Base-by-base conservation (phyloP, 1,140 invertebrate species). In the Oscheius sp. region DNA sequence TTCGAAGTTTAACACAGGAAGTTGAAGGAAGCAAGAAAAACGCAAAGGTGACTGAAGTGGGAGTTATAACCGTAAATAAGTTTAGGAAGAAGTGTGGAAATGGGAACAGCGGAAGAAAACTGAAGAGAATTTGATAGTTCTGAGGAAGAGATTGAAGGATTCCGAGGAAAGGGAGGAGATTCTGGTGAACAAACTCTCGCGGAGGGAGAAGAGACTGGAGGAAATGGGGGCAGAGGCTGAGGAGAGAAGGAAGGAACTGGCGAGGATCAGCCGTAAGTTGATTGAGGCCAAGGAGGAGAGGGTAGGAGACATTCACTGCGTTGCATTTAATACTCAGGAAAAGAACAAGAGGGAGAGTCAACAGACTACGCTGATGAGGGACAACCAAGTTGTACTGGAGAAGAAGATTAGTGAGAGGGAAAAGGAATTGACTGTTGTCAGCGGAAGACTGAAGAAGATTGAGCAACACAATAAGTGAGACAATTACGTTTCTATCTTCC, bases 141-240 rank as follows among this genome's bases (percentile, higher is more conserved):
- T 63, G 31, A 63, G 36, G 31, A 63, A 34, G 10, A 34, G 61
- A 34, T 26, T 63, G 0, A 15, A 63, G 35, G 36, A 63, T 13
- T 34, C 61, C 13, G 61, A 36, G 35, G 10, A 63, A 26, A 63
- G 23, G 13, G 61, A 63, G 31, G 7, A 29, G 29, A n/a, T n/a
- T 13, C 28, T 32, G 7, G 20, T 13, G 32, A 32, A 63, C n/a
- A 15, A n/a, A 26, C 36, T 63, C 0, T 18, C 26, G 15, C 31
- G 26, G 29, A 63, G 36, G 31, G 61, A 63, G 61, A 63, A 63
- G 61, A 63, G 61, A 42, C 61, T 63, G 61, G 61, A 63, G 26
- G 61, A 63, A 18, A 7, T 63, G 32, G 15, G 20, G 23, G 36
- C 18, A 10, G 61, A 63, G 31, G 32, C 20, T 7, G 15, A 26